Conservation (phyloP, 2,113 vertebrate genomes). For the Struthio camelus region DNA sequence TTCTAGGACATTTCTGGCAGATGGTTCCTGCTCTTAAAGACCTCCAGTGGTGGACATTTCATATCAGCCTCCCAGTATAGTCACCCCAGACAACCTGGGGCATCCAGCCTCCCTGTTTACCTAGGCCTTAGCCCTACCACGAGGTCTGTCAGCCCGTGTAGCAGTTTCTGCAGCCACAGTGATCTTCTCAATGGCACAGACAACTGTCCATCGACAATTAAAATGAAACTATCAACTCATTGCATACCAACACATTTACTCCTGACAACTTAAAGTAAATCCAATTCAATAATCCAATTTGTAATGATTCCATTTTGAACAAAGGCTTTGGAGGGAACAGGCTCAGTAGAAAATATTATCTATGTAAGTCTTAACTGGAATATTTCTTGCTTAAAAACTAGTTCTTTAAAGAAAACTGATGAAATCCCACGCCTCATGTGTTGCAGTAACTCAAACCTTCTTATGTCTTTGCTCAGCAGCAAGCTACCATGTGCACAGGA, state of each 20-base stretch:
- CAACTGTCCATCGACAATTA: not conserved
- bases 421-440: fast-evolving
- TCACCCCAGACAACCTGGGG: not conserved
- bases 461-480: not conserved
- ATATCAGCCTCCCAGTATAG: not conserved
- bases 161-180: not conserved
- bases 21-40: not conserved
- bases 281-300: not conserved
- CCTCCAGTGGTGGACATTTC: not conserved
- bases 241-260: not conserved
- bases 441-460: not conserved
- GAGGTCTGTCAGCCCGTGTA: not conserved
- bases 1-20: not conserved
- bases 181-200: not conserved
- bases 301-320: not conserved
- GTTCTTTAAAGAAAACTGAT: not conserved
- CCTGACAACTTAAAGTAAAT: not conserved
- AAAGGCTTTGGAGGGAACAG: not conserved
- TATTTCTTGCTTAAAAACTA: not conserved
- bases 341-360: not conserved
- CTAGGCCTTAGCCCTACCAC: not conserved
- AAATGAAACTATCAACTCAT: not conserved
- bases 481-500: slow-evolving; percentile 57
- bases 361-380: not conserved
- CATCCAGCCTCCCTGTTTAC: not conserved